Conservation (phyloP, 2,888 invertebrate genomes). For the Diploptera punctata region DNA sequence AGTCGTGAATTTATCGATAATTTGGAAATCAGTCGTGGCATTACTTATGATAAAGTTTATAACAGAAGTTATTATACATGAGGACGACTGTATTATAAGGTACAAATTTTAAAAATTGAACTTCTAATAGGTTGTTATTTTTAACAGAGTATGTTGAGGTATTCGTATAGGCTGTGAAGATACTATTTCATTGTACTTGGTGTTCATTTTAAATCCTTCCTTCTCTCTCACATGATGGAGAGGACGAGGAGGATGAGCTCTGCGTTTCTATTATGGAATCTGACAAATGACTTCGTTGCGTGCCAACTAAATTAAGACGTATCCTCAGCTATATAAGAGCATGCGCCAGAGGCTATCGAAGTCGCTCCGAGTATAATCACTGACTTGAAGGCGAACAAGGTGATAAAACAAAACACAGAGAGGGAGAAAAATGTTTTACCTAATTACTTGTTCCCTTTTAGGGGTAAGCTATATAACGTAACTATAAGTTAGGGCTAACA, state of each 20-base stretch:
- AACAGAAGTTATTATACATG: too few species aligned
- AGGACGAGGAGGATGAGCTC: slow-evolving; percentile 7
- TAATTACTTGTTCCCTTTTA: slow-evolving; percentile 39
- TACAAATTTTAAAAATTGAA: too few species aligned
- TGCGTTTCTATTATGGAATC: slow-evolving; percentile 42
- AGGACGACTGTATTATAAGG: too few species aligned
- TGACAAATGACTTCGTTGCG: slow-evolving; percentile 43
- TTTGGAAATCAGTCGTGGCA: too few species aligned
- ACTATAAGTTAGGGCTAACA: neutral
- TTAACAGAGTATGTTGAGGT: too few species aligned
- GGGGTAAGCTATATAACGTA: slow-evolving; percentile 13
- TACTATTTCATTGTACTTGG: too few species aligned
- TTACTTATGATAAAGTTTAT: too few species aligned
- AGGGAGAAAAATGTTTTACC: slow-evolving; percentile 3
- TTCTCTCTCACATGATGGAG: too few species aligned
- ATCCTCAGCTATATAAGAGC: slow-evolving; percentile 26
- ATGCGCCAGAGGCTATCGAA: neutral
- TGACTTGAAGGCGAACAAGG: slow-evolving; percentile 28
- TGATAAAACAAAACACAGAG: slow-evolving; percentile 33
- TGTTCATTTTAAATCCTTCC: too few species aligned
- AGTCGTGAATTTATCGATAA: too few species aligned
- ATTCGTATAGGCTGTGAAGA: too few species aligned
- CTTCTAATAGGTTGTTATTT: too few species aligned
- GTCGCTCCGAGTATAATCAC: slow-evolving; percentile 8
- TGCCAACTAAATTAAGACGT: slow-evolving; percentile 42